Evolutionary conservation across 2,797 vertebrate genomes (phyloP), one percentile per base, ranked within the genome.

Genomic region (Bradypodion ventrale): DNA sequence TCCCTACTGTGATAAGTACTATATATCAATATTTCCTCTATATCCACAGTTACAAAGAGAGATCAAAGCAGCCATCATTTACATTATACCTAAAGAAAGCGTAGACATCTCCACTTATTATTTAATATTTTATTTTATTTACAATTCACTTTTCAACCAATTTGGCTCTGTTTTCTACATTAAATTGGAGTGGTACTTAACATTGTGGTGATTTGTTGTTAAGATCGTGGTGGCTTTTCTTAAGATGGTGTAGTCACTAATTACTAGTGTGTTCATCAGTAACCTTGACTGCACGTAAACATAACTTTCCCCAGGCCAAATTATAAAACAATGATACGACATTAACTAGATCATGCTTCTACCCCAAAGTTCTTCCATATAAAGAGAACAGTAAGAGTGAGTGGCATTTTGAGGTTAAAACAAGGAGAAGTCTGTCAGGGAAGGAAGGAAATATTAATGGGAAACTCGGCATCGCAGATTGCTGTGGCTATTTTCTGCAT

Each of bases 401-500:
- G 76, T 82, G 63, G 65, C 73, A 52, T 49, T 78, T 46, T 70
- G 73, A 77, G 73, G 78, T 81, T 60, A 76, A 76, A 66, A 40
- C 65, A 81, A 85, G 84, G 65, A 76, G 73, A 60, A 76, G 74
- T 70, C 59, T 82, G 73, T 82, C 79, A 62, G 49, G 32, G 49
- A 46, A 76, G 62, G 56, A 69, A 76, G 69, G 56, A 85, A 85
- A 76, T 82, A 82, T 85, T 81, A 81, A 85, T 75, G 40, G 68
- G 63, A 76, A 52, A 25, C 63, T 66, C n/a, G 46, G 73, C 59
- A 69, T 69, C 78, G 62, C 66, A 81, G 78, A 85, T 35, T 81
- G 78, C 40, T 16, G 29, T 76, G 56, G 73, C 65, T 81, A 81
- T 85, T 85, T 85, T 76, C 73, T 85, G 84, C 84, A 81, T 81